Percentiles rank a stretch among this genome's conserved stretches.
These are phyloP conservation scores for Loriculus beryllinus DNA, from an alignment of 2,797 vertebrate species.

Conservation along the genomic window DNA sequence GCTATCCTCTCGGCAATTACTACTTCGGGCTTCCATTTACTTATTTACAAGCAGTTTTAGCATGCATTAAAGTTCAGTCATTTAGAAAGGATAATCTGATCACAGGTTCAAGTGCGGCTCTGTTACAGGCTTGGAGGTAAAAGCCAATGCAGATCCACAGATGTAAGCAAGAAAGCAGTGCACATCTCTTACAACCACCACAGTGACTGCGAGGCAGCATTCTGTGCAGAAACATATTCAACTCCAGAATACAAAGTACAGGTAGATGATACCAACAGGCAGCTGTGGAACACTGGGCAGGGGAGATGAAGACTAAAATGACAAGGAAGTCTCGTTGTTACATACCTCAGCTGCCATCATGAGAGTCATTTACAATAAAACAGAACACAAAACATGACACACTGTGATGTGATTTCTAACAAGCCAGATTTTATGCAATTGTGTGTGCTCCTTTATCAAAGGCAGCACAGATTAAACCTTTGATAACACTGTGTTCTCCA, in stretches of 20 bases:
- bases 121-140: not conserved
- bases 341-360: not conserved
- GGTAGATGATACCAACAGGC: not conserved
- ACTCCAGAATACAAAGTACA: not conserved
- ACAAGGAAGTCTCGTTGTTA: not conserved
- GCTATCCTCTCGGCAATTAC: not conserved
- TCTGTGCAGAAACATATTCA: not conserved
- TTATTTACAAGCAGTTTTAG: not conserved
- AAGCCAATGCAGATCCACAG: not conserved
- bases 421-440: not conserved
- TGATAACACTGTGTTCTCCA: not conserved
- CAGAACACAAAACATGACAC: not conserved
- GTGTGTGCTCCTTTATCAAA: not conserved
- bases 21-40: not conserved
- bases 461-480: not conserved
- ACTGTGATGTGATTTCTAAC: not conserved
- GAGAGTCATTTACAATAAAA: not conserved
- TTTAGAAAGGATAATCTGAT: not conserved
- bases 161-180: not conserved
- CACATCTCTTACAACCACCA: not conserved
- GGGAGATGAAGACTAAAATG: not conserved
- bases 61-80: not conserved
- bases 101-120: not conserved
- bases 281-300: not conserved
- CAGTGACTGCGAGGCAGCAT: accelerated